Conservation (phyloP, 2,888 invertebrate species). For the Drosophila trichaetosa region DNA sequence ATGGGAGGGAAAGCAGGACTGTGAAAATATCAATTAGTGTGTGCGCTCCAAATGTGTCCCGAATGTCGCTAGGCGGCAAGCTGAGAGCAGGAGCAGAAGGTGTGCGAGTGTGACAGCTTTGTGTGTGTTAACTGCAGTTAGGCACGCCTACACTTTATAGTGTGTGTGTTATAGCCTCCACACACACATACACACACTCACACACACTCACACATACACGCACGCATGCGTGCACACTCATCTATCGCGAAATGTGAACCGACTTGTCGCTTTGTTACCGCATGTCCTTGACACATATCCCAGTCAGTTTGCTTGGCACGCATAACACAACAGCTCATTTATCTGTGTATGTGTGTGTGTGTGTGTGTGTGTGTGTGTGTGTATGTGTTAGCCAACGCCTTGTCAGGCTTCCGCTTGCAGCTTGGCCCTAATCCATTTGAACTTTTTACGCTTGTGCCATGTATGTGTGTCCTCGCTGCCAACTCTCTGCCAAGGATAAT, state of each 20-base stretch:
- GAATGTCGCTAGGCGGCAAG: conserved; percentile 48
- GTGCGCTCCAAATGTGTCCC: conserved; percentile 72
- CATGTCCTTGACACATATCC: conserved; percentile 77
- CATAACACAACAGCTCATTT: conserved; percentile 45
- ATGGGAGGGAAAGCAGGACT: conserved; percentile 21
- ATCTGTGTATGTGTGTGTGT: conserved; percentile 12
- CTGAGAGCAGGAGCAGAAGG: conserved; percentile 12
- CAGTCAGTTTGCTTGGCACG: conserved; percentile 66
- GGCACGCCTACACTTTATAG: conserved; percentile 54
- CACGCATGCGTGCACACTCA: conserved; percentile 7
- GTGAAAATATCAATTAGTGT: conserved; percentile 73
- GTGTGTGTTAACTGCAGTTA: conserved; percentile 59
- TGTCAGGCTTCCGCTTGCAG: conserved; percentile 67
- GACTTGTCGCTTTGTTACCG: conserved; percentile 38
- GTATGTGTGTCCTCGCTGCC: conserved; percentile 42
- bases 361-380: conserved; percentile 18
- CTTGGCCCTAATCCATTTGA: conserved; percentile 78
- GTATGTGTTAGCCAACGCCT: conserved; percentile 65
- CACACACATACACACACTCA: conserved; percentile 20
- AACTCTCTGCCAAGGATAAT: conserved; percentile 76
- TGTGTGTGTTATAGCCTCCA: conserved; percentile 23
- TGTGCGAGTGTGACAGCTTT: conserved; percentile 20
- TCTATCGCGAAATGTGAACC: conserved; percentile 25
- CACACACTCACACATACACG: conserved; percentile 13
- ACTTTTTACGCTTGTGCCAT: conserved; percentile 46